These are phyloP conservation scores for Poecilus cupreus DNA, from an alignment of 2,888 invertebrate genomes.

Conservation along the genomic window DNA sequence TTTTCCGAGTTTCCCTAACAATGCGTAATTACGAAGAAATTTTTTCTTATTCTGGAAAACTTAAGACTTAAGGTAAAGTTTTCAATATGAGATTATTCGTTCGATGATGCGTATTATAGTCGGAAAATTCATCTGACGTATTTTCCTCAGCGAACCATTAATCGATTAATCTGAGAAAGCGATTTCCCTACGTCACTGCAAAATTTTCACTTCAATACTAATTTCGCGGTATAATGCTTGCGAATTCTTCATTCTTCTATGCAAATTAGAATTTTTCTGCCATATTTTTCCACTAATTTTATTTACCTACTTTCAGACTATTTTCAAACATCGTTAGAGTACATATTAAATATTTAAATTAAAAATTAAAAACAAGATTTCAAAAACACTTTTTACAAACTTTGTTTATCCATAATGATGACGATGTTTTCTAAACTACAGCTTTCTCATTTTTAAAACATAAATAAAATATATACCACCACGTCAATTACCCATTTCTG, in stretches of 20 bases:
- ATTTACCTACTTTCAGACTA: too few species aligned
- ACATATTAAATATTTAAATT: too few species aligned
- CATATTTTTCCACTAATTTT: too few species aligned
- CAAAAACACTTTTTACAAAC: too few species aligned
- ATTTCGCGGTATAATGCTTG: slow-evolving; percentile 16
- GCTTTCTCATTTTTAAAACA: too few species aligned
- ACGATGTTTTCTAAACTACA: too few species aligned
- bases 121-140: background rate
- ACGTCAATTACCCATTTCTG: too few species aligned
- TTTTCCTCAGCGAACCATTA: background rate
- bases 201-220: slow-evolving; percentile 23
- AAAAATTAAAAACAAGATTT: too few species aligned
- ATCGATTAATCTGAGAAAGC: slow-evolving; percentile 18
- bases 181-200: background rate
- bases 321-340: background rate
- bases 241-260: background rate
- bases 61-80: background rate
- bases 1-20: too few species aligned
- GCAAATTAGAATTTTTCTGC: background rate
- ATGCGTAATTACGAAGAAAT: background rate
- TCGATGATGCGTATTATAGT: slow-evolving; percentile 10
- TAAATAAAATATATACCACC: too few species aligned
- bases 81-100: background rate
- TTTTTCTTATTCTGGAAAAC: background rate
- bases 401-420: too few species aligned